Base-by-base conservation (phyloP, 2,797 vertebrate genomes). In the Avahi laniger region DNA sequence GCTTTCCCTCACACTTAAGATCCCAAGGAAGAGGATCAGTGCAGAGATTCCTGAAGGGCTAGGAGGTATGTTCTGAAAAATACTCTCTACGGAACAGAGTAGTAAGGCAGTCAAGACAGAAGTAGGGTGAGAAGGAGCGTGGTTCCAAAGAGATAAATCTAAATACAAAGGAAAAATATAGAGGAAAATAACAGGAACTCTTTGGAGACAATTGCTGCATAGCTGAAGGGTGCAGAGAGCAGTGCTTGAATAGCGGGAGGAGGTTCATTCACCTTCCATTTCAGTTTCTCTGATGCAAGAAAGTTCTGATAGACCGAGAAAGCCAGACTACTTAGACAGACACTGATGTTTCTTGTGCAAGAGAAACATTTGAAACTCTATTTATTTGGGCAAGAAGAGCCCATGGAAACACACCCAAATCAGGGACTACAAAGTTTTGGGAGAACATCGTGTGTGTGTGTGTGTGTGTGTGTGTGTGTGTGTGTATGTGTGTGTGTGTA, bases 371-470 rank as follows among this genome's bases (percentile, higher is more conserved):
- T 12, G 61, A 30, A 48, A 38, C n/a, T 57, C 33, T 54, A 46
- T 90, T 88, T 92, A 94, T 91, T 87, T 33, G 93, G 30, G 24
- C 61, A 70, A 67, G 46, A 43, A 92, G 65, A 85, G 38, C 24
- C 33, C 33, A 35, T 10, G 33, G 5, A 26, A 89, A 46, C 11
- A 4, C 26, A 79, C 30, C 33, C 61, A 89, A 94, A 35, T 54
- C 12, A 69, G 35, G 43, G 12, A 91, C 24, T 61, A 70, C 8
- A 22, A 88, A 69, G 43, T 26, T 57, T 69, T 43, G 28, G 63
- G 10, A 79, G 28, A 72, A 75, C 3, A 30, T 0, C 43, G 26
- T 38, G 20, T 48, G 46, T 15, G 30, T 41, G 17, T 46, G 11
- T 35, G 41, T 41, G 41, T 41, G 41, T 41, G n/a, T n/a, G 79